Conservation (phyloP, 1,140 invertebrate species). For the Anastrepha obliqua region DNA sequence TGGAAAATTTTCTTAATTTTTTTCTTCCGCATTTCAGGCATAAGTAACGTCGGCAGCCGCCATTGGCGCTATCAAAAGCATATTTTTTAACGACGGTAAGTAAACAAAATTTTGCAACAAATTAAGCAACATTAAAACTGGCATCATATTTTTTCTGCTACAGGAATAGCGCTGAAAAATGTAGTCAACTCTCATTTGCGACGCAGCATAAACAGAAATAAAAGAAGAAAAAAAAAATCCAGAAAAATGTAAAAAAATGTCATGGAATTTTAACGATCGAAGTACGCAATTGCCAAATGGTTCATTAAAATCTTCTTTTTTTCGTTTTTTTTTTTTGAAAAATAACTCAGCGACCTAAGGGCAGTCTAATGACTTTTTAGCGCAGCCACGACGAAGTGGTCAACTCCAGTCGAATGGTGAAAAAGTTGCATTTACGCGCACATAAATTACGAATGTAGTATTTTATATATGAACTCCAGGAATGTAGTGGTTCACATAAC, state of each 20-base stretch:
- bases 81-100: background rate
- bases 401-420: background rate
- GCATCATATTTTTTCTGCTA: background rate
- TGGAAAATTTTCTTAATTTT: background rate
- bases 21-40: background rate
- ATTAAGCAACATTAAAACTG: slow-evolving; percentile 39
- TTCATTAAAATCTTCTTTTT: background rate
- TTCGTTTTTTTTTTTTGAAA: background rate
- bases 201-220: background rate
- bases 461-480: background rate
- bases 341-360: slow-evolving; percentile 11
- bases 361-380: slow-evolving; percentile 51
- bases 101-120: slow-evolving; percentile 47
- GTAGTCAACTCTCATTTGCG: background rate
- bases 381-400: slow-evolving; percentile 15
- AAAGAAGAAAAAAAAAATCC: background rate
- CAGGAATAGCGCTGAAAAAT: too few species aligned
- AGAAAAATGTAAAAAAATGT: background rate
- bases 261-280: slow-evolving; percentile 15
- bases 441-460: slow-evolving; percentile 43
- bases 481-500: slow-evolving; percentile 30
- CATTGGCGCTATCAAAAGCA: background rate
- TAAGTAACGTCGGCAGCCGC: background rate
- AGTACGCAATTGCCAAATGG: slow-evolving; percentile 27
- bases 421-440: slow-evolving; percentile 49